Base-by-base conservation (phyloP, 2,113 vertebrate genomes). In the Limanda limanda region DNA sequence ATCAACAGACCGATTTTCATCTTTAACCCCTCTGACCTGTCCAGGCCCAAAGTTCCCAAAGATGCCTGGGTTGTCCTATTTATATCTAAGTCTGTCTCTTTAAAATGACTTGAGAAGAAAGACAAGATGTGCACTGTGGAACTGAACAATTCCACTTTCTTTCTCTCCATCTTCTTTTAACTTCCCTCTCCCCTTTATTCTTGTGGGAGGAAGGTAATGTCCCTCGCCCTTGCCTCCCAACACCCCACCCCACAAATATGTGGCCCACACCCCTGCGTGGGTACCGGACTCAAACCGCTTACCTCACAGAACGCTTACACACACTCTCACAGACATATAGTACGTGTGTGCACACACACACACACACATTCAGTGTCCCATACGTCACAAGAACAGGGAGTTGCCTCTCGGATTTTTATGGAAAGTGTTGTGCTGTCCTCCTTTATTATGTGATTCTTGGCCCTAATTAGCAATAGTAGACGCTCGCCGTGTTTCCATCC, bases 221-320 rank as follows among this genome's bases (percentile, higher is more conserved):
- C 51, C 40, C 27, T 85, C 8, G 2, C 59, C 52, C 54, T 76
- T 11, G 42, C 54, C 77, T 80, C 42, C 40, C 42, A 61, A 54
- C 81, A 81, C 81, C 73, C 85, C 77, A 73, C 80, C 88, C 86
- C 57, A 7, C 23, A 83, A 86, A 68, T 58, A 89, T 84, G 81
- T 8, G 2, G 75, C 72, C 85, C 78, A 87, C 88, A 71, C 85
- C 91, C 82, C 45, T 68, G 88, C 68, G 83, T 88, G 80, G 89
- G 89, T 82, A 83, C 74, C 59, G 65, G 7, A 60, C 85, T 79
- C 76, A 69, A 71, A 78, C 77, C 85, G 45, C 52, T 91, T 82
- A 88, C 85, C 76, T 90, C 89, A 92, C 81, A 81, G 17, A 71
- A 65, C 40, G 23, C 76, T 58, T 51, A 68, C 71, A 76, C 40